Evolutionary conservation across 2,113 vertebrate species (phyloP).

Genomic region (Ammodytes marinus): DNA sequence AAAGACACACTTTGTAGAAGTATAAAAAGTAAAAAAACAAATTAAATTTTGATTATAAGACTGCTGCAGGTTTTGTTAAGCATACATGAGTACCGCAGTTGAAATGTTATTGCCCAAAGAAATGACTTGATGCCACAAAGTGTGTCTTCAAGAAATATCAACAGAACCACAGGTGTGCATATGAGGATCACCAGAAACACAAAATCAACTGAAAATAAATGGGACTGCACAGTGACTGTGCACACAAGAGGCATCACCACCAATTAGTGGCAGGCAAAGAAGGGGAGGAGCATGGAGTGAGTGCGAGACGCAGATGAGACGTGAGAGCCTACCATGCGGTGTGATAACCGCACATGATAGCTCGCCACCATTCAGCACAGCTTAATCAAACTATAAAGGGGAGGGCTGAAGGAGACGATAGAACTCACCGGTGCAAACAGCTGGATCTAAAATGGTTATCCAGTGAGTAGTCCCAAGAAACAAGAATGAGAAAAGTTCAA

Average conservation of each 20-base stretch:
- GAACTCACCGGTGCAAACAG: slow-evolving; percentile 99
- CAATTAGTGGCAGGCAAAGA: slow-evolving; percentile 75
- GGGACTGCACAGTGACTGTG: slow-evolving; percentile 50
- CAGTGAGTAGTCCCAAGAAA: slow-evolving; percentile 93
- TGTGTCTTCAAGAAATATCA: slow-evolving; percentile 75
- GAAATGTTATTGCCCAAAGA: slow-evolving; percentile 30
- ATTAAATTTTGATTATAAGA: slow-evolving; percentile 19
- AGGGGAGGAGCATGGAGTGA: slow-evolving; percentile 55
- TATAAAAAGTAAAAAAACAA: neutral
- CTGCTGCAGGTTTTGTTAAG: slow-evolving; percentile 18
- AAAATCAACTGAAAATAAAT: slow-evolving; percentile 65
- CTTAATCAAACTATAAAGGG: slow-evolving; percentile 62
- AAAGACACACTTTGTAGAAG: slow-evolving; percentile 74
- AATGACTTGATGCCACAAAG: slow-evolving; percentile 52
- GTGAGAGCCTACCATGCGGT: slow-evolving; percentile 68
- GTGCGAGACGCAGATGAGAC: slow-evolving; percentile 69
- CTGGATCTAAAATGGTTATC: slow-evolving; percentile 99
- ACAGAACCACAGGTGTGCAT: slow-evolving; percentile 56
- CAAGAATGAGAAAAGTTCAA: slow-evolving; percentile 91
- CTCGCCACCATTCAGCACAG: slow-evolving; percentile 67
- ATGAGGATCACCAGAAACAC: slow-evolving; percentile 52
- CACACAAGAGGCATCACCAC: slow-evolving; percentile 68
- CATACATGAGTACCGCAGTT: neutral
- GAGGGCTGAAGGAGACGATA: slow-evolving; percentile 82
- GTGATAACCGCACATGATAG: slow-evolving; percentile 58